These are phyloP conservation scores for Sternotherus odoratus DNA, from an alignment of 2,797 vertebrate species.

Conservation along the genomic window DNA sequence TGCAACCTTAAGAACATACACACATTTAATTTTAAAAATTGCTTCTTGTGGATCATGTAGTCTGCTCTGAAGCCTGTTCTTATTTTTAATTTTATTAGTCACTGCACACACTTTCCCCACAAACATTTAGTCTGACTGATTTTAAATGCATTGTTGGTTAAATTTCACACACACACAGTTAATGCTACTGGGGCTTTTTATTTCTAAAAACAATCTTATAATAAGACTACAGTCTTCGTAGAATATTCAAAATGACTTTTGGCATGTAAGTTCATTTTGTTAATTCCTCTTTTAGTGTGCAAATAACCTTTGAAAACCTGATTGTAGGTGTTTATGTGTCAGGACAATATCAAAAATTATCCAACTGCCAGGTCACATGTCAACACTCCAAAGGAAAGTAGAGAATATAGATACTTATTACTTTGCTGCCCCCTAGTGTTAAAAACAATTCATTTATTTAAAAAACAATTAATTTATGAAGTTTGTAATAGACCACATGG, in stretches of 20 bases:
- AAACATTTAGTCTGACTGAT: neutral
- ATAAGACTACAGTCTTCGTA: conserved; percentile 7
- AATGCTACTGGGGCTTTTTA: neutral
- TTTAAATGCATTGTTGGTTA: neutral
- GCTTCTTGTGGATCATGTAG: neutral
- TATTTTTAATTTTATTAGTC: neutral
- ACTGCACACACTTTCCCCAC: neutral
- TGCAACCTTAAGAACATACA: neutral
- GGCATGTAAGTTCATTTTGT: conserved; percentile 77
- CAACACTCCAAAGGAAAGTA: conserved; percentile 52
- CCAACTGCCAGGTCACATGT: conserved; percentile 75
- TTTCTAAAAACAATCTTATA: neutral
- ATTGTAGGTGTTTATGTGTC: conserved; percentile 83
- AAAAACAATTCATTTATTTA: neutral
- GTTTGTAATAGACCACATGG: fast-evolving
- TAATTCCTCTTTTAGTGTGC: conserved; percentile 83
- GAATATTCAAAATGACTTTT: conserved; percentile 82
- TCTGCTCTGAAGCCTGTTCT: neutral
- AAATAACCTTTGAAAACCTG: conserved; percentile 81
- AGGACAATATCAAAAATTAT: conserved; percentile 81
- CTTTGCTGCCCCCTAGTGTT: conserved; percentile 83
- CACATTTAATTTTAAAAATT: neutral
- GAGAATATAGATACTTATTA: conserved; percentile 40
- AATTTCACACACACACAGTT: neutral
- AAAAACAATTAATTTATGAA: neutral